phyloP scores from a whole-genome alignment of 2,113 vertebrate species.

The Pithys albifrons region DNA sequence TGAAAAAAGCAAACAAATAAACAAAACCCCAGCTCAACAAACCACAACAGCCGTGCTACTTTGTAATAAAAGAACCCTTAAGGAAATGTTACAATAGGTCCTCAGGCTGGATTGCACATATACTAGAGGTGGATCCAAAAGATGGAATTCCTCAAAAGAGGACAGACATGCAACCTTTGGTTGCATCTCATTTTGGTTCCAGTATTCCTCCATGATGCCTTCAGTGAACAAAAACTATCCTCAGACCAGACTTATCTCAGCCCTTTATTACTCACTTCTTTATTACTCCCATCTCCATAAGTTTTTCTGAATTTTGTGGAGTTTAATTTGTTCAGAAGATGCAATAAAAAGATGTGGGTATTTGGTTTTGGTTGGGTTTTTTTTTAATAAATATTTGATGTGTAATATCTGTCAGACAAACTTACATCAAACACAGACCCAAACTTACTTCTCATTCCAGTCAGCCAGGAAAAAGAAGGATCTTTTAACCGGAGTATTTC shows the following conservation, averaged over 20 bases:
- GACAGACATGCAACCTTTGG: neutral
- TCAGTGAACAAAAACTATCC: neutral
- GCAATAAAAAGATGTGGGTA: neutral
- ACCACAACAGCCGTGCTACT: neutral
- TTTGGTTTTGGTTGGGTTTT: no score
- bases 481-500: constrained; percentile 15
- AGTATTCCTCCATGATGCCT: neutral
- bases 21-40: neutral
- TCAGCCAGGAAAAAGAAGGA: constrained; percentile 64
- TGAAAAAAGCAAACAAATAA: neutral
- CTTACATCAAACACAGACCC: neutral
- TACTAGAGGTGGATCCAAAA: neutral
- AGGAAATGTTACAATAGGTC: neutral
- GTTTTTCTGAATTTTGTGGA: neutral
- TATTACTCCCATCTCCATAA: neutral
- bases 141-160: neutral
- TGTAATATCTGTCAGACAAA: neutral
- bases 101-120: neutral
- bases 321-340: neutral
- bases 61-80: neutral
- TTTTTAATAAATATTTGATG: neutral
- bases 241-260: neutral
- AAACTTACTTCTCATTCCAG: constrained; percentile 78
- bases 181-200: neutral
- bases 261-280: neutral